Evolutionary conservation across 2,113 vertebrate species (phyloP).

Genomic region (Tyto alba): DNA sequence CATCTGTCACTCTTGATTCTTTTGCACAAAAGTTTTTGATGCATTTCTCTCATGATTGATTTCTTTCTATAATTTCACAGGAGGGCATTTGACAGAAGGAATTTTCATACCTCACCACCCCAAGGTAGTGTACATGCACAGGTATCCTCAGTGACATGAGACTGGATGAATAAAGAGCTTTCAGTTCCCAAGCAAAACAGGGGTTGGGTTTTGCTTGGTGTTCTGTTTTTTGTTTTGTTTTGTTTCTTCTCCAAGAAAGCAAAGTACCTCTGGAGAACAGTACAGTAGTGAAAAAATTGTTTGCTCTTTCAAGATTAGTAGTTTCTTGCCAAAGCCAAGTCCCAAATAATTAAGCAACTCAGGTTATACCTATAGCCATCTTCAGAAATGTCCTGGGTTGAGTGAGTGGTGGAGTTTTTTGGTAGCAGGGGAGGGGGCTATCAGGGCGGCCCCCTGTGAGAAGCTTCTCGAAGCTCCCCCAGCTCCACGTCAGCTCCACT

Average conservation of each 20-base stretch:
- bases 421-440: no score
- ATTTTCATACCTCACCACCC: conserved; percentile 6
- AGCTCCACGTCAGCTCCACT: no score
- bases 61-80: background rate
- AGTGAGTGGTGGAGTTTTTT: no score
- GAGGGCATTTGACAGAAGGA: background rate
- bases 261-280: background rate
- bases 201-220: background rate
- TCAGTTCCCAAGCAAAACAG: background rate
- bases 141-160: background rate
- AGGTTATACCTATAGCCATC: background rate
- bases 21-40: background rate
- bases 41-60: conserved; percentile 22
- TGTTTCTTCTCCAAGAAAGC: background rate
- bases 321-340: background rate
- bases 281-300: background rate
- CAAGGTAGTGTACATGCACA: background rate
- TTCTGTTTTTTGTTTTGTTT: background rate
- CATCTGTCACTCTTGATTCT: conserved; percentile 27
- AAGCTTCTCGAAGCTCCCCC: no score
- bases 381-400: no score
- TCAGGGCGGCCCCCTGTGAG: no score
- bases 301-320: background rate
- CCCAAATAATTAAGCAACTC: background rate
- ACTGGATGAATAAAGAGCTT: background rate